Evolutionary conservation across 64 coral and sea anemone species (phyloP), one percentile per base, ranked within the genome.

Genomic region (Cladopsammia gracilis): DNA sequence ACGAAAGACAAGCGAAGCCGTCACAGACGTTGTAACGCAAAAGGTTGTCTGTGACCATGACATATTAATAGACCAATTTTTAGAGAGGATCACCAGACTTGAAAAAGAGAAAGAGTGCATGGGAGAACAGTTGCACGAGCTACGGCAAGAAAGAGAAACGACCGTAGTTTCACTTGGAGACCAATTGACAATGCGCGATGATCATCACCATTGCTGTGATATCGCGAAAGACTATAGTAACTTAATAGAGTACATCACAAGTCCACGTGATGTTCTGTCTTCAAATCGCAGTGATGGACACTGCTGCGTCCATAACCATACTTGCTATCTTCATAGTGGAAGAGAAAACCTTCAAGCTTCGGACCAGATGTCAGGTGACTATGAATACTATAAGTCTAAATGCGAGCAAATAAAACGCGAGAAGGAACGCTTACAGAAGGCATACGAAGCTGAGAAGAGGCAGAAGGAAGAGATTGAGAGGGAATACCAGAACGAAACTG

Each of bases 391-490:
- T 57, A 98, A 92, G 47, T 65, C 92, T 13, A 95, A 98, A 71
- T 98, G 77, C 24, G 93, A 98, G 7, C 92, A 95, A 64, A 88
- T 92, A 46, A 95, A 80, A 25, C 91, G 88, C 15, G 93, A 98
- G 25, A 98, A 95, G 58, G 96, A 98, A 57, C 68, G 84, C 54
- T 70, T 98, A 51, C 83, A 98, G 44, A 92, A 62, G 20, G 93
- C 96, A 7, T 98, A 93, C 47, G 89, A 98, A 53, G 77, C 83
- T 10, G 96, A 98, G 52, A 94, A 88, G 70, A 91, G 89, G 19
- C 91, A 92, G 54, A 98, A 98, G n/a, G 96, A 98, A 78, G 89
- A 98, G 11, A 84, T 89, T 20, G 96, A 98, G 14, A 91, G 89
- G 14, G 89, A 87, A 59, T 95, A 77, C 58, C 88, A 91, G 44